A percentile compares a stretch with the other conserved stretches of the same genome.
These are phyloP conservation scores for Therioaphis trifolii DNA, from an alignment of 2,888 invertebrate genomes.

Conservation along the genomic window DNA sequence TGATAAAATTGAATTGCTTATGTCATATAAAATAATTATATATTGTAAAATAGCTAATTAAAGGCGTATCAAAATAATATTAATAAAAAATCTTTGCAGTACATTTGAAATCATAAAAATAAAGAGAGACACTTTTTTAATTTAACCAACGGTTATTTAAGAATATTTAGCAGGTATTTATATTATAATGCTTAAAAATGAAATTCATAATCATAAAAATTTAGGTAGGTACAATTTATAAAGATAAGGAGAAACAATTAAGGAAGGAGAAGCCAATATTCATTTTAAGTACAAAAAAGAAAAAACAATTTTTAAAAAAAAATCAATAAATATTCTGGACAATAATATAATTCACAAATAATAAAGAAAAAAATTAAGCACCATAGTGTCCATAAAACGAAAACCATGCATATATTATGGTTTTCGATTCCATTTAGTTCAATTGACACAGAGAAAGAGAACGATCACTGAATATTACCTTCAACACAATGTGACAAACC, in stretches of 20 bases:
- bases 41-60: too few relatives aligned
- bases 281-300: not conserved
- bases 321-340: not conserved
- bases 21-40: too few relatives aligned
- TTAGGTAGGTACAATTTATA: not conserved
- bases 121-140: too few relatives aligned
- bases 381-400: not conserved
- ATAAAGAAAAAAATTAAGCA: not conserved
- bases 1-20: too few relatives aligned
- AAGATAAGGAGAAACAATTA: not conserved
- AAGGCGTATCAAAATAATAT: too few relatives aligned
- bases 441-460: conserved; percentile 13
- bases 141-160: too few relatives aligned
- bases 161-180: too few relatives aligned
- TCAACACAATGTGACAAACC: conserved; percentile 69
- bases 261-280: not conserved
- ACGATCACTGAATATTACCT: conserved; percentile 68
- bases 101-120: too few relatives aligned
- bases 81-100: too few relatives aligned
- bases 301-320: not conserved
- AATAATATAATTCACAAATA: not conserved
- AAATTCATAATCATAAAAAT: not conserved
- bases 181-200: too few relatives aligned
- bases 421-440: conserved; percentile 25
- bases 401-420: not conserved